Base-by-base conservation (phyloP, 2,797 vertebrate species). In the Capromys pilorides region DNA sequence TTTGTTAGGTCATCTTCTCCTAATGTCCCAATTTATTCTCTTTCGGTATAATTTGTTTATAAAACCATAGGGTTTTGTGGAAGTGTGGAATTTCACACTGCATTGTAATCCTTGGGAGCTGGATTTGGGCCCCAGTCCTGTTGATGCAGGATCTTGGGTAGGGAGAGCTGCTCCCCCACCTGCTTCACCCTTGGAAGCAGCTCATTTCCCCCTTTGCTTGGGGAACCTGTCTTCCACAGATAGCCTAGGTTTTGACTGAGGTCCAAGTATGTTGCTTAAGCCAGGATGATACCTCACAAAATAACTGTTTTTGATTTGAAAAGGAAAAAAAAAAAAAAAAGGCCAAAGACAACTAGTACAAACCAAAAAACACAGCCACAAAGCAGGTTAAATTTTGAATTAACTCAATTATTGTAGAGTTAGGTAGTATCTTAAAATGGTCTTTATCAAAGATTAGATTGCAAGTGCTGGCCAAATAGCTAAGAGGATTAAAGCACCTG, bases 51-150 rank as follows among this genome's bases (percentile, higher is more conserved):
- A 16, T 79, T 91, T 66, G 45, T 86, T 81, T 93, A 82, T 8
- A 80, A 92, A 95, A 67, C 67, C 69, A 6, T 36, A 36, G 73
- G 39, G 19, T 57, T 93, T 91, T 83, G 67, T 66, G 73, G 73
- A 28, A 45, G 1, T 22, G 5, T 78, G 33, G 94, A 45, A 69
- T 41, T 28, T 57, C n/a, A 39, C 69, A 22, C 36, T 14, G 85
- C 73, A 26, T 0, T 51, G 24, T 1, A 13, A 12, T 10, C 11
- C 33, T 41, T 19, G 49, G 14, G 79, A 51, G 11, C 36, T 69
- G 36, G 19, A 19, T 11, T 11, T 73, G 16, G 39, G 88, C 78
- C 8, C 0, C 16, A 36, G 31, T 62, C 26, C 12, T 7, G 7
- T 0, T 8, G 5, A 36, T 28, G 26, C 7, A 33, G 10, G 9